A percentile compares a stretch with the other conserved stretches of the same genome.
phyloP scores from a whole-genome alignment of 2,113 vertebrate species.

The Oryzias curvinotus region DNA sequence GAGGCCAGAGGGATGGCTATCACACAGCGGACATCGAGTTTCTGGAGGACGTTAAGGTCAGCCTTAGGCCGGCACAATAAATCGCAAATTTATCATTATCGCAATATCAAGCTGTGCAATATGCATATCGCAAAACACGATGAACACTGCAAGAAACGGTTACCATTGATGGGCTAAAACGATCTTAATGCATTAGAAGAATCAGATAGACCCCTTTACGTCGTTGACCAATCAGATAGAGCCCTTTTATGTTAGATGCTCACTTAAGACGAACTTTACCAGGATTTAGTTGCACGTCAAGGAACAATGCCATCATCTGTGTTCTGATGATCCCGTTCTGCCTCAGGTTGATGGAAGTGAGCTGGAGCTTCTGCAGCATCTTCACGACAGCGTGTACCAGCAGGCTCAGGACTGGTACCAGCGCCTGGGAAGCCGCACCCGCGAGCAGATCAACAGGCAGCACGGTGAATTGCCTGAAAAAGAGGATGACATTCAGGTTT shows the following conservation, averaged over 20 bases:
- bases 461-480: slow-evolving; percentile 81
- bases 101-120: slow-evolving; percentile 50
- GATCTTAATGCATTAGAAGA: too few species aligned
- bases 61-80: too few species aligned
- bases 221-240: too few species aligned
- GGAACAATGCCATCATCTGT: neutral
- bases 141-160: too few species aligned
- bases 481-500: slow-evolving; percentile 87
- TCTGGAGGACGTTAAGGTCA: slow-evolving; percentile 79
- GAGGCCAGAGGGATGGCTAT: slow-evolving; percentile 86
- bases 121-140: too few species aligned
- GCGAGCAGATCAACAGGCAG: slow-evolving; percentile 79
- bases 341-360: slow-evolving; percentile 80
- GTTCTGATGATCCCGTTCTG: neutral
- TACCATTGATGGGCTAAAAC: neutral
- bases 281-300: too few species aligned
- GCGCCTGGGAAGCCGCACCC: slow-evolving; percentile 72
- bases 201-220: too few species aligned
- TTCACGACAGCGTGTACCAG: slow-evolving; percentile 86
- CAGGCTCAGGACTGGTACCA: slow-evolving; percentile 84
- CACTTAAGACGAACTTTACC: too few species aligned
- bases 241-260: too few species aligned
- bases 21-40: slow-evolving; percentile 88
- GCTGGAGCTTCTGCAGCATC: slow-evolving; percentile 78
- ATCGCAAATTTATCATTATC: too few species aligned